phyloP scores from a whole-genome alignment of 2,113 vertebrate genomes.

The Bothrops jararaca region DNA sequence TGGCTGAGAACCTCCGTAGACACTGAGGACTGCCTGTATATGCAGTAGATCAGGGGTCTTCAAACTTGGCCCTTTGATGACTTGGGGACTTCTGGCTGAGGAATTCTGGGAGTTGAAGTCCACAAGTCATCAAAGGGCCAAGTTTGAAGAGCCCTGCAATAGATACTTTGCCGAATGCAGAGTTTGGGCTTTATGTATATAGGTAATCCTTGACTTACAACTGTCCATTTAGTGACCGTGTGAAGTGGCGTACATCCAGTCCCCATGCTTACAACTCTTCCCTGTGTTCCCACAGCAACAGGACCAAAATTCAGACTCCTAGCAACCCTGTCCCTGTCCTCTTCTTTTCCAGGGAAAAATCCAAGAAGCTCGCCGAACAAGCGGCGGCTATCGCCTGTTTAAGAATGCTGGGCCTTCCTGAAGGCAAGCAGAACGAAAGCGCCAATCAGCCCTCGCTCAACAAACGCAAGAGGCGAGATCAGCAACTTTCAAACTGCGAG shows the following conservation, averaged over 20 bases:
- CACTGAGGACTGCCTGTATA: no score
- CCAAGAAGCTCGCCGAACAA: conserved; percentile 94
- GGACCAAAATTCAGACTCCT: not conserved
- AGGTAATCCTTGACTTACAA: not conserved
- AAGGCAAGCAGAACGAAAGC: conserved; percentile 79
- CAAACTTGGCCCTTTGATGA: no score
- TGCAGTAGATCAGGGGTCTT: no score
- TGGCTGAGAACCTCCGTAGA: no score
- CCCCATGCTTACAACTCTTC: not conserved
- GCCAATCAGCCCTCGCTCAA: conserved; percentile 69
- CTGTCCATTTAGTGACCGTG: no score
- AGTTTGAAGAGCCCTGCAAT: not conserved
- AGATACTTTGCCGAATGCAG: not conserved
- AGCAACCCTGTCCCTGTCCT: conserved; percentile 5
- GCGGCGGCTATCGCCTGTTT: conserved; percentile 91
- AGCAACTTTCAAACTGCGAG: conserved; percentile 43
- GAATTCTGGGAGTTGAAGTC: no score
- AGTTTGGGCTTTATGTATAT: not conserved
- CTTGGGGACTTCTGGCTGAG: no score
- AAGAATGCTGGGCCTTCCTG: conserved; percentile 79
- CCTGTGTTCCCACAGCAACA: not conserved
- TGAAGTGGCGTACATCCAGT: no score
- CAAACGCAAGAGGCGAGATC: conserved; percentile 86
- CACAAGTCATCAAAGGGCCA: no score
- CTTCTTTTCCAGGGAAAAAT: conserved; percentile 86